Evolutionary conservation across 2,113 vertebrate genomes (phyloP), one percentile per base, ranked within the genome.

Genomic region (Chaetops frenatus): DNA sequence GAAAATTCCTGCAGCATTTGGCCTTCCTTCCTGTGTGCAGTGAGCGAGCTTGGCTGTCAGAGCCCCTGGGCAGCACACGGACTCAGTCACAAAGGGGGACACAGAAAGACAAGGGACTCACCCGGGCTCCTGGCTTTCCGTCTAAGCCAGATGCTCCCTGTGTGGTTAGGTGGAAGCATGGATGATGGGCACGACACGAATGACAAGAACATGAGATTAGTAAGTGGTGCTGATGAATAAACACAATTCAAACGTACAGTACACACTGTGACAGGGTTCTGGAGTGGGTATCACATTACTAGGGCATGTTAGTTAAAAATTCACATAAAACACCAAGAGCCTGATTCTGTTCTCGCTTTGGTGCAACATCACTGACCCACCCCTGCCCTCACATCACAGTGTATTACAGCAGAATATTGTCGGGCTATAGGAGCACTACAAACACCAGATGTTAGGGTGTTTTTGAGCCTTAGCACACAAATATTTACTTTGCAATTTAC

Each of bases 61-160:
- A 56, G 78, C 74, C 18, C 15, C 74, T 25, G 78, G 44, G 33
- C 57, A 64, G 81, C 60, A 91, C 91, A 66, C 0, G 18, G 88
- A 92, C 86, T 80, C 16, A 3, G 27, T 54, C 90, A 86, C 6
- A 1, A 73, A 95, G 80, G 81, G 58, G 0, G 17, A 92, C 91
- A 95, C 93, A 96, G 97, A 98, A 98, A 98, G 97, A 98, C 38
- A 61, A 98, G 97, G 97, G 97, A 99, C 99, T 99, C 99, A 99
- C 99, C 99, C 98, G 98, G 98, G 98, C 98, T 99, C 99, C 99
- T 98, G 99, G 99, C 99, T 99, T 99, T 97, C 99, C 99, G 98
- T 99, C 99, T 98, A 99, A 99, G 99, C 99, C 99, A 98, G 99
- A 99, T 97, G 99, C 99, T 99, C 99, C 99, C 99, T 99, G 98